phyloP scores from a whole-genome alignment of 1,140 invertebrate species.

The Mesaphorura yosii region DNA sequence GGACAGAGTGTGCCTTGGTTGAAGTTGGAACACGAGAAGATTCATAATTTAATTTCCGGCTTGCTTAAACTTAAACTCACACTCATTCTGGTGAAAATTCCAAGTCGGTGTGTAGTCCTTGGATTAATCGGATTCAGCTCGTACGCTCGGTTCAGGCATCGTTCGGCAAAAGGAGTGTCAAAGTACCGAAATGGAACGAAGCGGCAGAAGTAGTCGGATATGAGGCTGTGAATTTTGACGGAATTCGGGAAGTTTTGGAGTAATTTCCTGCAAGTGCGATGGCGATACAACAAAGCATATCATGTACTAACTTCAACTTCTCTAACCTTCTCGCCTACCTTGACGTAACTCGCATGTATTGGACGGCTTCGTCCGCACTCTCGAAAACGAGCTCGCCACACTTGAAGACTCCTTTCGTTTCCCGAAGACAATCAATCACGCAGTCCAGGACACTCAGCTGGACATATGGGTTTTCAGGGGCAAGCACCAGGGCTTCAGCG shows the following conservation, averaged over 20 bases:
- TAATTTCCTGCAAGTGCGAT: slow-evolving; percentile 10
- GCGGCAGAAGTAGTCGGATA: slow-evolving; percentile 21
- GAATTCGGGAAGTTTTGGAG: slow-evolving; percentile 9
- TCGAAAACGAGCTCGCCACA: slow-evolving; percentile 3
- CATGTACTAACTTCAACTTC: background rate
- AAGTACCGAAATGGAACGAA: slow-evolving; percentile 17
- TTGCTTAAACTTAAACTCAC: slow-evolving; percentile 4
- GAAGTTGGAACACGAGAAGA: background rate
- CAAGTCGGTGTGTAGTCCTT: slow-evolving; percentile 19
- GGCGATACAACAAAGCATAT: background rate
- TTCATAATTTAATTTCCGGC: background rate
- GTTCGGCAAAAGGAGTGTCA: slow-evolving; percentile 11
- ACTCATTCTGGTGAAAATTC: slow-evolving; percentile 24
- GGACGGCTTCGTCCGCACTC: background rate
- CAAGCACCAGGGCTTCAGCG: background rate
- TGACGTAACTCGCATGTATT: slow-evolving; percentile 1
- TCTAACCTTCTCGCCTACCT: background rate
- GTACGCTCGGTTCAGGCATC: slow-evolving; percentile 8
- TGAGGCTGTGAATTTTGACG: slow-evolving; percentile 6
- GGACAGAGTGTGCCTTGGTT: background rate
- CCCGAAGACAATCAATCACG: slow-evolving; percentile 15
- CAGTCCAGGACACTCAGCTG: slow-evolving; percentile 14
- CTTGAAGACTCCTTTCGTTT: background rate
- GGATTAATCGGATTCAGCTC: slow-evolving; percentile 19
- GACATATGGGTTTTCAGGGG: slow-evolving; percentile 10